A percentile compares a stretch with the other conserved stretches of the same genome.
phyloP scores from a whole-genome alignment of 1,140 invertebrate genomes.

The Drusus annulatus region DNA sequence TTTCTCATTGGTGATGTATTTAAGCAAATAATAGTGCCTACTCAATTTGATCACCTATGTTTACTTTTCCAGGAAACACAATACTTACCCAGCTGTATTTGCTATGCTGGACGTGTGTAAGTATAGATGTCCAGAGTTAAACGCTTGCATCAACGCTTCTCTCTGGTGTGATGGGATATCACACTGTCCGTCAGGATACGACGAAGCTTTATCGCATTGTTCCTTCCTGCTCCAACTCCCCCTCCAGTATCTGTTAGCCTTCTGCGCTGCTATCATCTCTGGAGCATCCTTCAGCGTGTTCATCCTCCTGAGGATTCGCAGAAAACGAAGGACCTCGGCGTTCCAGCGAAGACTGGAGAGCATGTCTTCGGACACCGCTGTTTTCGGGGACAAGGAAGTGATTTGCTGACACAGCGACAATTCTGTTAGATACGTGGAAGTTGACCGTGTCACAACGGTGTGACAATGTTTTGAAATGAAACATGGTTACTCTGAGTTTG shows the following conservation, averaged over 20 bases:
- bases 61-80: conserved; percentile 63
- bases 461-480: conserved; percentile 71
- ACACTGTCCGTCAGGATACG: conserved; percentile 90
- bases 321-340: conserved; percentile 79
- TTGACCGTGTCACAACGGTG: conserved; percentile 90
- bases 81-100: conserved; percentile 70
- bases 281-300: conserved; percentile 63
- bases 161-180: conserved; percentile 90
- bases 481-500: conserved; percentile 32
- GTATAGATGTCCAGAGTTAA: conserved; percentile 86
- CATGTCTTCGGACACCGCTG: conserved; percentile 82
- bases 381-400: conserved; percentile 87
- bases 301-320: conserved; percentile 68
- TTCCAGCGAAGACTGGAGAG: conserved; percentile 84
- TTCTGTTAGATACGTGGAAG: conserved; percentile 92
- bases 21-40: not conserved
- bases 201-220: conserved; percentile 87
- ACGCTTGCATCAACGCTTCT: conserved; percentile 90
- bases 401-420: conserved; percentile 95
- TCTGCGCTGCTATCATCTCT: conserved; percentile 65
- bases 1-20: not conserved
- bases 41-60: not conserved
- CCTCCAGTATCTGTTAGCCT: conserved; percentile 77
- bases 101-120: conserved; percentile 80
- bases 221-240: conserved; percentile 82